phyloP scores from a whole-genome alignment of 2,888 invertebrate species.

The Drosophila melanosoma region DNA sequence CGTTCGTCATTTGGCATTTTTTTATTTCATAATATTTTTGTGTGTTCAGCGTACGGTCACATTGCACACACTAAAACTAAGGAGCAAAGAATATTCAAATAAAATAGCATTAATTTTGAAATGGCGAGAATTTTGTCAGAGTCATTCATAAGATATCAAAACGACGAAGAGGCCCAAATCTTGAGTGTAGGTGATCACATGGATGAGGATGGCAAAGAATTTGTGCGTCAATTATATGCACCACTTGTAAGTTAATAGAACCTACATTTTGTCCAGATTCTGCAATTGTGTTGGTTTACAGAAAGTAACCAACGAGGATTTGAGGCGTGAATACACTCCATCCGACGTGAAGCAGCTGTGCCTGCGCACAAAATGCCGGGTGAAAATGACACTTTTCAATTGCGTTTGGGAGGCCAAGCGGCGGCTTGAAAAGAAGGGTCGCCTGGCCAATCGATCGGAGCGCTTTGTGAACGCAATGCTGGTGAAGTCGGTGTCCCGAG shows the following conservation, averaged over 20 bases:
- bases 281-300: not conserved
- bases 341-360: constrained; percentile 47
- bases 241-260: constrained; percentile 30
- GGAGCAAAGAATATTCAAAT: not conserved
- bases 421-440: constrained; percentile 37
- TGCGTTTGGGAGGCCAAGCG: constrained; percentile 60
- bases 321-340: constrained; percentile 40
- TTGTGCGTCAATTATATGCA: constrained; percentile 6
- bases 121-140: constrained; percentile 38
- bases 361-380: constrained; percentile 51
- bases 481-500: constrained; percentile 39
- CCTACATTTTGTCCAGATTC: not conserved
- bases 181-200: not conserved
- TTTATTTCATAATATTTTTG: not conserved
- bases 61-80: constrained; percentile 11
- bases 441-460: constrained; percentile 44
- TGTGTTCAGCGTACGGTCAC: constrained; percentile 11
- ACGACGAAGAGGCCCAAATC: constrained; percentile 6
- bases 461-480: constrained; percentile 56
- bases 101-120: not conserved
- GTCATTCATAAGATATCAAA: constrained; percentile 28
- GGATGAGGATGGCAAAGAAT: constrained; percentile 17
- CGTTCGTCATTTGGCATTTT: not conserved
- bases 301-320: constrained; percentile 53
- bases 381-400: constrained; percentile 50